These are phyloP conservation scores for Scaptomyza parva DNA, from an alignment of 2,888 invertebrate species.

Conservation along the genomic window DNA sequence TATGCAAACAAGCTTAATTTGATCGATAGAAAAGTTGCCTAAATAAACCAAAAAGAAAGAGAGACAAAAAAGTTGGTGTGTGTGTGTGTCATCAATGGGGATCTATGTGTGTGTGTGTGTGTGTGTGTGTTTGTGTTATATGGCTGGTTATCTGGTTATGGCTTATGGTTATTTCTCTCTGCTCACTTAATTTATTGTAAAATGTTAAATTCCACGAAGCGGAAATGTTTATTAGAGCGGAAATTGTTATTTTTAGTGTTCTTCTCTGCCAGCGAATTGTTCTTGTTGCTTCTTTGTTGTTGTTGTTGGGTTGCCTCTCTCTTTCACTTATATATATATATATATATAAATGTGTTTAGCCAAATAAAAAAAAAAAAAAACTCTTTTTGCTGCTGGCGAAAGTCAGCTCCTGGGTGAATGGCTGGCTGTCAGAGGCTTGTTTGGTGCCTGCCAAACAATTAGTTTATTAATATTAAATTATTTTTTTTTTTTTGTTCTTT, in stretches of 20 bases:
- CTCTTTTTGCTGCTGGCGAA: constrained; percentile 21
- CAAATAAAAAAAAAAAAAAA: constrained; percentile 22
- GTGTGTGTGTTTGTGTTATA: constrained; percentile 44
- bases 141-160: constrained; percentile 48
- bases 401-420: constrained; percentile 31
- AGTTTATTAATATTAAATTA: constrained; percentile 73
- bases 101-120: constrained; percentile 21
- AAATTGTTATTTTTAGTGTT: constrained; percentile 80
- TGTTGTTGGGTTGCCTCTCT: constrained; percentile 11
- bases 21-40: constrained; percentile 49
- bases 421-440: constrained; percentile 3
- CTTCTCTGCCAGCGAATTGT: constrained; percentile 58
- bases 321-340: neutral
- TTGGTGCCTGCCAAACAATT: constrained; percentile 60
- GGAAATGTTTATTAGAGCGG: constrained; percentile 82
- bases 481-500: neutral
- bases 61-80: constrained; percentile 8
- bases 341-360: constrained; percentile 13
- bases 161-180: constrained; percentile 77
- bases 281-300: constrained; percentile 26
- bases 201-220: constrained; percentile 80
- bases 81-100: constrained; percentile 25
- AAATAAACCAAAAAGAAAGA: constrained; percentile 20
- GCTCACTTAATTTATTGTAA: constrained; percentile 81
- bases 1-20: constrained; percentile 20